A percentile compares a stretch with the other conserved stretches of the same genome.
phyloP scores from a whole-genome alignment of 35 echinoderm and acorn worm genomes.

The Strongylocentrotus purpuratus region DNA sequence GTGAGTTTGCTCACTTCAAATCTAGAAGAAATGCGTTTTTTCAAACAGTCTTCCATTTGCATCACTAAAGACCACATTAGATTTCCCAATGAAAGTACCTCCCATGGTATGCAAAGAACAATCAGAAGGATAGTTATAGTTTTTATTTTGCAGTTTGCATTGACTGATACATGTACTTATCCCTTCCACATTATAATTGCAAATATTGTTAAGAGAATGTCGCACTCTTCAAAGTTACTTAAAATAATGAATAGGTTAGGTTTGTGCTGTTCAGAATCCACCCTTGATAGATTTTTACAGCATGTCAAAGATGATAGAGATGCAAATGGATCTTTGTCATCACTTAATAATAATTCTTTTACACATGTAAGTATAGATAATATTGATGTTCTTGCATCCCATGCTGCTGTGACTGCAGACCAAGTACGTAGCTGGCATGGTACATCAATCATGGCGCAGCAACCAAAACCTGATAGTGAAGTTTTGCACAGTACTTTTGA shows the following conservation, averaged over 20 bases:
- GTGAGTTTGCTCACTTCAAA: conserved; percentile 40
- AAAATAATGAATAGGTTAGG: conserved; percentile 56
- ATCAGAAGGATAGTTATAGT: conserved; percentile 42
- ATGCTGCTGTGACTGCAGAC: conserved; percentile 64
- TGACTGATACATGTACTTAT: conserved; percentile 51
- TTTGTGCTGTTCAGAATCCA: conserved; percentile 42
- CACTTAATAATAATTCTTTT: conserved; percentile 46
- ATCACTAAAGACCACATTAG: conserved; percentile 24
- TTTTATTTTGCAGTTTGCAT: conserved; percentile 50
- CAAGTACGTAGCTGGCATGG: conserved; percentile 66
- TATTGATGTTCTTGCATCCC: conserved; percentile 53
- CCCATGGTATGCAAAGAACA: conserved; percentile 22
- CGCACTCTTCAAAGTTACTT: conserved; percentile 60
- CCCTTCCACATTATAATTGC: conserved; percentile 63
- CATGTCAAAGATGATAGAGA: conserved; percentile 47
- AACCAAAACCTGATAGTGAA: conserved; percentile 61
- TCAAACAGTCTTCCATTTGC: conserved; percentile 43
- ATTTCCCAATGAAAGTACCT: conserved; percentile 40
- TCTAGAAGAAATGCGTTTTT: conserved; percentile 41
- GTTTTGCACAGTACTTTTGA: conserved; percentile 36
- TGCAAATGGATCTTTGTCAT: conserved; percentile 32
- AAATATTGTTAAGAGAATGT: conserved; percentile 60
- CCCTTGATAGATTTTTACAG: conserved; percentile 53
- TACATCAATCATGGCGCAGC: conserved; percentile 71
- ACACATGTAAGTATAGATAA: conserved; percentile 56